Evolutionary conservation across 2,797 vertebrate species (phyloP).

Genomic region (Anomalospiza imberbis): DNA sequence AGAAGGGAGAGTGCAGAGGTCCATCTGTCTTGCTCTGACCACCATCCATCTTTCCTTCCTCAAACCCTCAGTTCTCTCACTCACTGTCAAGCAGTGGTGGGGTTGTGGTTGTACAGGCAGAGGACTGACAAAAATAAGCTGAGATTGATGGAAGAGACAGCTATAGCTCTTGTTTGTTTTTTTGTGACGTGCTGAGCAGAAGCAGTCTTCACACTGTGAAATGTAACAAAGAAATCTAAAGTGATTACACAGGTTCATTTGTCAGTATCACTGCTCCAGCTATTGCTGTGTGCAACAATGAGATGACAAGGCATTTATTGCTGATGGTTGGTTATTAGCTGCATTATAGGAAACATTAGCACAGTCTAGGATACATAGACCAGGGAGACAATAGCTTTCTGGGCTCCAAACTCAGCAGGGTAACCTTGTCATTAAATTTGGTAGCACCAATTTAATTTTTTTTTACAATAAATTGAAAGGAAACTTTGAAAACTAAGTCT

Average conservation of each 20-base stretch:
- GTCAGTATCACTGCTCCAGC: conserved; percentile 76
- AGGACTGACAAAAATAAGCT: conserved; percentile 72
- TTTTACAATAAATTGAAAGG: conserved; percentile 63
- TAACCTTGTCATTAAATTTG: conserved; percentile 77
- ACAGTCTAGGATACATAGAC: conserved; percentile 72
- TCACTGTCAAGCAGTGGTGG: not conserved
- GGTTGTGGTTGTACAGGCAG: conserved; percentile 16
- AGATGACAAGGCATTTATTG: conserved; percentile 81
- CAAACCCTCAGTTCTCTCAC: not conserved
- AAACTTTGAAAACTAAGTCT: conserved; percentile 73
- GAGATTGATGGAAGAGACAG: conserved; percentile 74
- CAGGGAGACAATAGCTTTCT: conserved; percentile 78
- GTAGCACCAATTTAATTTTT: conserved; percentile 69
- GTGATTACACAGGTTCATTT: conserved; percentile 79
- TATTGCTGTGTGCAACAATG: conserved; percentile 73
- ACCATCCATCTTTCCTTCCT: not conserved
- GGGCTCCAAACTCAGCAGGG: conserved; percentile 77
- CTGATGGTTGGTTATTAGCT: conserved; percentile 81
- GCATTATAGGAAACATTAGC: conserved; percentile 80
- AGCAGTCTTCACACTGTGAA: conserved; percentile 81
- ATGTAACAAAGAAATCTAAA: conserved; percentile 81
- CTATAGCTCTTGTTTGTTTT: conserved; percentile 76
- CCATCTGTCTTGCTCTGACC: not conserved
- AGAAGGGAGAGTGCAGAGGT: conserved; percentile 36
- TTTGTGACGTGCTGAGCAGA: conserved; percentile 76